Evolutionary conservation across 2,113 vertebrate genomes (phyloP), one percentile per base, ranked within the genome.

Genomic region (Erythrolamprus reginae): DNA sequence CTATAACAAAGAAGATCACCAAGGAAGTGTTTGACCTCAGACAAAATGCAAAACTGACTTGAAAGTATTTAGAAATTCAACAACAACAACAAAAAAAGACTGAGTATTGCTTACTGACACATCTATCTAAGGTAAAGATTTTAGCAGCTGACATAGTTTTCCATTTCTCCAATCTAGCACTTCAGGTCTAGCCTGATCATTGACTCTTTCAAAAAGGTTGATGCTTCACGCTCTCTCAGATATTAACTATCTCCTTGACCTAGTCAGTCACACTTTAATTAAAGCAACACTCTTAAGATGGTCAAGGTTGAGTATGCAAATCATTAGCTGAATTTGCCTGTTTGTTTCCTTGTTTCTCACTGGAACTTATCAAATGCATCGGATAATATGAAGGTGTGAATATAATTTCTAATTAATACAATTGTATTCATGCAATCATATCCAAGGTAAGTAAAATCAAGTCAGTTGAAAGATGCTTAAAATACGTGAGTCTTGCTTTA

Each of bases 401-500:
- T 77, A 77, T 77, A 77, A 42, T 77, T 77, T 77, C 70, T 77
- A 77, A 77, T 77, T 21, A 77, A 77, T 42, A 42, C 7, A 77
- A 23, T 1, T 77, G 17, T 42, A 42, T 77, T 77, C 33, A 42
- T 77, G 8, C 17, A 21, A 42, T 77, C 70, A 42, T 70, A 33
- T 77, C 33, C 1, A 15, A 42, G 38, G 70, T 77, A 33, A 21
- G 33, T 38, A 77, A 77, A 77, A 21, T 21, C 91, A 88, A 95
- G 92, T 82, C 92, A 95, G 90, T 93, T 91, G 17, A 77, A 70
- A 55, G 45, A 13, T 47, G 9, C 38, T 45, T 23, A 19, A 33
- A 84, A 19, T 89, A 45, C 21, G 33, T 33, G 51, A 58, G 12
- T 6, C 51, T 82, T 88, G 70, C 24, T 50, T 91, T 70, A 86